These are phyloP conservation scores for Clarias gariepinus DNA, from an alignment of 2,113 vertebrate genomes.

Conservation along the genomic window DNA sequence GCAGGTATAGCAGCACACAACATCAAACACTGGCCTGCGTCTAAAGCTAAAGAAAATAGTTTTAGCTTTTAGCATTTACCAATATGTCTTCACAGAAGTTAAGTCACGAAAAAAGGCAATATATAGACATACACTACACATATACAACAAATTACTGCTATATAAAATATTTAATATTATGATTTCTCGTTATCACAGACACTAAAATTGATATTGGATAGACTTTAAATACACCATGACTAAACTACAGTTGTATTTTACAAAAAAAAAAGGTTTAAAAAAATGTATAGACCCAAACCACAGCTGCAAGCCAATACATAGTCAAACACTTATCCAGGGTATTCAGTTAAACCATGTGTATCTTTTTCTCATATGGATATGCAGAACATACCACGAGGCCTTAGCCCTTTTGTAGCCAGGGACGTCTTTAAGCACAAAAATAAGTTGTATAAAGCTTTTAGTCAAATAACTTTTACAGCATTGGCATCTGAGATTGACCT, in stretches of 20 bases:
- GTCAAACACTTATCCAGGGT: not conserved
- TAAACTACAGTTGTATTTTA: not conserved
- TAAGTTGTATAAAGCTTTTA: not conserved
- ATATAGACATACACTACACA: no score
- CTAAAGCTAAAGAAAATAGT: not conserved
- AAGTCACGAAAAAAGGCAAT: not conserved
- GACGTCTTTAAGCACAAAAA: not conserved
- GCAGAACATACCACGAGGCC: not conserved
- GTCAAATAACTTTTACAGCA: not conserved
- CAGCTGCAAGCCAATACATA: not conserved
- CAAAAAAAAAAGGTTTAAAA: not conserved
- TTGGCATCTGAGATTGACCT: no score
- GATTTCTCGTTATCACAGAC: not conserved
- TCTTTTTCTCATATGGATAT: not conserved
- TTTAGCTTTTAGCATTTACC: not conserved
- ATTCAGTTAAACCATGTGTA: not conserved
- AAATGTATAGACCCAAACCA: not conserved
- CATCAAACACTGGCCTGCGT: not conserved
- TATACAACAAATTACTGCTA: not conserved
- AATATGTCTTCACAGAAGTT: not conserved
- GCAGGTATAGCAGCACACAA: constrained; percentile 75
- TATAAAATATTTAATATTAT: not conserved
- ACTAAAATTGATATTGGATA: not conserved
- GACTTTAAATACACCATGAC: not conserved
- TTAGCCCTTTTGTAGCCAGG: not conserved